phyloP scores from a whole-genome alignment of 2,888 invertebrate genomes.

The Microctonus aethiopoides region DNA sequence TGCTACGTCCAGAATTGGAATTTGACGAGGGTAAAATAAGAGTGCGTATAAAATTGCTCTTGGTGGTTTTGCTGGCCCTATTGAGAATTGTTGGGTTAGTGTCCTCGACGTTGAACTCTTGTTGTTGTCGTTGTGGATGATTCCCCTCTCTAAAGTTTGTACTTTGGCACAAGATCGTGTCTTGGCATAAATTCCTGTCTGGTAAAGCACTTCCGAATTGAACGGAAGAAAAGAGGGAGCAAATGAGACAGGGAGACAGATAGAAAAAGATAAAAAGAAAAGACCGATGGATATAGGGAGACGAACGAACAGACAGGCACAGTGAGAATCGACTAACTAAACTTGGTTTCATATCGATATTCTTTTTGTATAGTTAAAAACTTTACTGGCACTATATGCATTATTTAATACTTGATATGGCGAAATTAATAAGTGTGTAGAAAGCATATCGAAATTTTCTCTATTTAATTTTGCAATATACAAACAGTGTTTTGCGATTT shows the following conservation, averaged over 20 bases:
- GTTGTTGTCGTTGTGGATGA: not conserved
- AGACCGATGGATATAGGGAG: slow-evolving; percentile 17
- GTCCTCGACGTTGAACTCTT: slow-evolving; percentile 20
- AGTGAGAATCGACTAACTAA: slow-evolving; percentile 3
- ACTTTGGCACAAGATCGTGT: slow-evolving; percentile 37
- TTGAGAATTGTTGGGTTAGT: slow-evolving; percentile 19
- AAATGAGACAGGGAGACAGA: slow-evolving; percentile 8
- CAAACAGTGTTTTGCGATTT: slow-evolving; percentile 4
- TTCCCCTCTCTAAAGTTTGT: slow-evolving; percentile 1
- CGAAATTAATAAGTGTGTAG: slow-evolving; percentile 31
- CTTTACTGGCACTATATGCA: not conserved
- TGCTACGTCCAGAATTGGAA: not conserved
- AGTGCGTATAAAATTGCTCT: not conserved
- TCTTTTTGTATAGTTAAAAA: slow-evolving; percentile 22
- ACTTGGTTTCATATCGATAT: slow-evolving; percentile 34
- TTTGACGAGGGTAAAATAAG: not conserved
- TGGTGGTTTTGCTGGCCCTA: not conserved
- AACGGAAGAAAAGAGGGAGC: slow-evolving; percentile 33
- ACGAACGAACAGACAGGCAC: slow-evolving; percentile 26
- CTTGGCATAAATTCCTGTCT: slow-evolving; percentile 41
- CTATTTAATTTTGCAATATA: not conserved
- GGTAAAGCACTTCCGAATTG: slow-evolving; percentile 38
- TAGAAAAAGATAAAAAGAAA: not conserved
- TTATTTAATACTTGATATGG: slow-evolving; percentile 9
- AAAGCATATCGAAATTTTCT: slow-evolving; percentile 41